These are phyloP conservation scores for Polyergus mexicanus DNA, from an alignment of 1,140 invertebrate genomes.

Conservation along the genomic window DNA sequence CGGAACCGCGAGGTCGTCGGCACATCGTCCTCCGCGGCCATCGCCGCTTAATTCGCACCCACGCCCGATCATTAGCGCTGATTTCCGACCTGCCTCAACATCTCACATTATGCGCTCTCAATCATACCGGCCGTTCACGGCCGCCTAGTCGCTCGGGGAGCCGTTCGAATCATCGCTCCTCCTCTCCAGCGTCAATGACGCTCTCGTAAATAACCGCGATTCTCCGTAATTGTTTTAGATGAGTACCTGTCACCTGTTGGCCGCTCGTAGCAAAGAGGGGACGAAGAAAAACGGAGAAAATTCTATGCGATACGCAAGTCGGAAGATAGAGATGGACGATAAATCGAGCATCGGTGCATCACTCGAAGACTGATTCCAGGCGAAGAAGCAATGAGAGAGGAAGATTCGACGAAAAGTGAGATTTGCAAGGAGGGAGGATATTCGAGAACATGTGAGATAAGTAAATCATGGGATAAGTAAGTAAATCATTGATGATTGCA, in stretches of 20 bases:
- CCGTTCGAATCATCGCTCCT: slow-evolving; percentile 57
- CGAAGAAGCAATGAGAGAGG: slow-evolving; percentile 17
- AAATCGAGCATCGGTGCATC: slow-evolving; percentile 74
- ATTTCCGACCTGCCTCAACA: slow-evolving; percentile 81
- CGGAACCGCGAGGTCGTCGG: slow-evolving; percentile 50
- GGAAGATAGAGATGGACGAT: slow-evolving; percentile 62
- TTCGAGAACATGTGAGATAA: slow-evolving; percentile 27
- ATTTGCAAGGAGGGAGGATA: slow-evolving; percentile 22
- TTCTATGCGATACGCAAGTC: background rate
- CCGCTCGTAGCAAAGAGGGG: slow-evolving; percentile 14
- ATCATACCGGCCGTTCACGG: slow-evolving; percentile 76
- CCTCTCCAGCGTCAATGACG: slow-evolving; percentile 68
- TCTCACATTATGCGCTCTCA: slow-evolving; percentile 83
- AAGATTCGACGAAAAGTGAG: background rate
- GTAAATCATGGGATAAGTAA: slow-evolving; percentile 59
- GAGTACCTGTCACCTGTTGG: slow-evolving; percentile 78
- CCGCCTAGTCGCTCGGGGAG: slow-evolving; percentile 61
- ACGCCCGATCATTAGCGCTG: slow-evolving; percentile 82
- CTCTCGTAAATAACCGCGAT: slow-evolving; percentile 82
- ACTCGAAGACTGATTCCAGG: slow-evolving; percentile 68
- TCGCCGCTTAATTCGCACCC: slow-evolving; percentile 81
- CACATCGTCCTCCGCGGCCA: slow-evolving; percentile 53
- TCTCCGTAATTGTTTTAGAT: slow-evolving; percentile 84
- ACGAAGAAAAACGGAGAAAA: slow-evolving; percentile 1
- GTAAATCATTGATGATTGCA: slow-evolving; percentile 78